Conservation (phyloP, 2,888 invertebrate genomes). For the Pachliopta kotzebuea region DNA sequence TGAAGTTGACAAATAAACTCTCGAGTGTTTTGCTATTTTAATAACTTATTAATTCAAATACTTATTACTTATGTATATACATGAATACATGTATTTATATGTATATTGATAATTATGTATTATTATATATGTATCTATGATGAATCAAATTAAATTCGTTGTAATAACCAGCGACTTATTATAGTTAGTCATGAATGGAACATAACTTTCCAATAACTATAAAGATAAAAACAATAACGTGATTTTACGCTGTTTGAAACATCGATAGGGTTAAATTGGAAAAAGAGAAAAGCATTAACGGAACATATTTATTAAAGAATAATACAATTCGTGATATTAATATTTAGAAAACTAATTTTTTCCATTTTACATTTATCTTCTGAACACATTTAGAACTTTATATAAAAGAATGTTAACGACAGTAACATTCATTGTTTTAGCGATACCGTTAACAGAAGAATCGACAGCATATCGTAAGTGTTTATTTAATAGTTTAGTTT, state of each 20-base stretch:
- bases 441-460: constrained; percentile 43
- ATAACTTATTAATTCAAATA: too few relatives aligned
- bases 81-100: too few relatives aligned
- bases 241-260: constrained; percentile 21
- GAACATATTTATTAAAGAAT: constrained; percentile 3
- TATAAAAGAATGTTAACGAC: constrained; percentile 45
- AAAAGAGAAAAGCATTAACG: constrained; percentile 7
- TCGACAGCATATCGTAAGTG: constrained; percentile 49
- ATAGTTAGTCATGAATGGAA: neutral
- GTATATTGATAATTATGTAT: too few relatives aligned
- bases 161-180: neutral
- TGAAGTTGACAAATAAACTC: too few relatives aligned
- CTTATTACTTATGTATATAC: too few relatives aligned
- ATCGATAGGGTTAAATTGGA: constrained; percentile 4
- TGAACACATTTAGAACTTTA: constrained; percentile 6
- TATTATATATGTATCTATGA: too few relatives aligned
- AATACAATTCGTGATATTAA: constrained; percentile 9
- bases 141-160: too few relatives aligned
- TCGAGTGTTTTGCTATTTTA: too few relatives aligned
- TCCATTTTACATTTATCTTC: neutral
- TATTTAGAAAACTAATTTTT: constrained; percentile 6
- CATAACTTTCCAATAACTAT: constrained; percentile 15
- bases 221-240: constrained; percentile 12
- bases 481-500: neutral
- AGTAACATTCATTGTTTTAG: constrained; percentile 49